Percentiles rank a stretch among this genome's conserved stretches.
These are phyloP conservation scores for Exaiptasia diaphana DNA, from an alignment of 64 coral and sea anemone species.

Conservation along the genomic window DNA sequence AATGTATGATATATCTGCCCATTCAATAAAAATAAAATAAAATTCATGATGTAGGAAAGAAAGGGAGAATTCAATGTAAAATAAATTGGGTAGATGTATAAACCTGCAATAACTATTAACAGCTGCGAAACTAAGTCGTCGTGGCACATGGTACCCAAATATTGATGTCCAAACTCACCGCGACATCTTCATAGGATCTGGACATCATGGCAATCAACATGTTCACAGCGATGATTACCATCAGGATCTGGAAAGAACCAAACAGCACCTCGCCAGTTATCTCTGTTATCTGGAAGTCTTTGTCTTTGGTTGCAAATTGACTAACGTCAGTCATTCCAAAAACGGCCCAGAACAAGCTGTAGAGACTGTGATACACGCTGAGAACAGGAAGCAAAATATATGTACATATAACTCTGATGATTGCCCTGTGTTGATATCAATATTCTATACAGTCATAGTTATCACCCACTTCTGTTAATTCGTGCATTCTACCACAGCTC, in stretches of 20 bases:
- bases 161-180: too few species aligned
- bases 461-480: background rate
- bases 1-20: too few species aligned
- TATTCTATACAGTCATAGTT: background rate
- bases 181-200: slow-evolving; percentile 62
- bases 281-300: slow-evolving; percentile 51
- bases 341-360: slow-evolving; percentile 67
- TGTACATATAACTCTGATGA: background rate
- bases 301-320: slow-evolving; percentile 36
- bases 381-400: background rate
- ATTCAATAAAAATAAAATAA: too few species aligned
- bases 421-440: background rate
- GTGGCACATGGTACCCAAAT: too few species aligned
- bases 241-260: slow-evolving; percentile 59
- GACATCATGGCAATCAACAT: slow-evolving; percentile 87
- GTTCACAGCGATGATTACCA: slow-evolving; percentile 51
- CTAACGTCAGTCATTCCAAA: slow-evolving; percentile 63
- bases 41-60: background rate
- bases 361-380: slow-evolving; percentile 39
- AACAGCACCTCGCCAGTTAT: slow-evolving; percentile 50
- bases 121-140: too few species aligned
- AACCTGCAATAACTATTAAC: too few species aligned
- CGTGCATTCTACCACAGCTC: background rate
- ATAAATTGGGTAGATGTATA: too few species aligned
- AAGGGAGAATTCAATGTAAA: too few species aligned